Evolutionary conservation across 2,797 vertebrate genomes (phyloP).

Genomic region (Bovichtus variegatus): DNA sequence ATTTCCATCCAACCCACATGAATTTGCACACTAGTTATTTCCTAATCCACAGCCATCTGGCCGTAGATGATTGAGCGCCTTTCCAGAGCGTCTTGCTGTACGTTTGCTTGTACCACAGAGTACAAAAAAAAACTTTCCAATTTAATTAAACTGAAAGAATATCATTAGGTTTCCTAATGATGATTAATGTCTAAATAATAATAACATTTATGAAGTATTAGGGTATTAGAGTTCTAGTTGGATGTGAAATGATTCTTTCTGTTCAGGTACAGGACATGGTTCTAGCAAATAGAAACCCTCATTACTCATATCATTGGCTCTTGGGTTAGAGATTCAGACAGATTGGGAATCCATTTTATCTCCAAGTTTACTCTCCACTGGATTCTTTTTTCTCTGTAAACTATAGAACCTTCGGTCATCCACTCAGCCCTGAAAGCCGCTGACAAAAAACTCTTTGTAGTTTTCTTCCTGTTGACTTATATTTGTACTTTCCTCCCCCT

Average conservation of each 20-base stretch:
- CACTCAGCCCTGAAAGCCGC: conserved; percentile 70
- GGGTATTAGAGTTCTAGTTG: conserved; percentile 70
- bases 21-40: conserved; percentile 63
- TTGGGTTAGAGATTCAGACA: conserved; percentile 63
- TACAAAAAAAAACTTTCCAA: conserved; percentile 67
- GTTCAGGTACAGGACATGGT: conserved; percentile 67
- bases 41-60: conserved; percentile 80
- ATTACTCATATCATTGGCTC: conserved; percentile 74
- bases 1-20: conserved; percentile 53
- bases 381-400: conserved; percentile 63
- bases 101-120: conserved; percentile 70
- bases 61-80: conserved; percentile 77
- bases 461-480: conserved; percentile 83
- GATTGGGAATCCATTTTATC: conserved; percentile 78
- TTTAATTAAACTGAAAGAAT: conserved; percentile 84
- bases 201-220: conserved; percentile 82
- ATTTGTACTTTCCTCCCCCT: conserved; percentile 74
- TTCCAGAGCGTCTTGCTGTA: conserved; percentile 72
- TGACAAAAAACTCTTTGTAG: conserved; percentile 74
- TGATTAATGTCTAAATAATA: conserved; percentile 86
- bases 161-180: conserved; percentile 82
- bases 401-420: conserved; percentile 63
- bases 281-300: conserved; percentile 65
- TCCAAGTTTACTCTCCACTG: conserved; percentile 55
- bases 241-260: conserved; percentile 78